Percentiles rank a stretch among this genome's conserved stretches.
phyloP scores from a whole-genome alignment of 2,797 vertebrate species.

The Tolypeutes matacus region DNA sequence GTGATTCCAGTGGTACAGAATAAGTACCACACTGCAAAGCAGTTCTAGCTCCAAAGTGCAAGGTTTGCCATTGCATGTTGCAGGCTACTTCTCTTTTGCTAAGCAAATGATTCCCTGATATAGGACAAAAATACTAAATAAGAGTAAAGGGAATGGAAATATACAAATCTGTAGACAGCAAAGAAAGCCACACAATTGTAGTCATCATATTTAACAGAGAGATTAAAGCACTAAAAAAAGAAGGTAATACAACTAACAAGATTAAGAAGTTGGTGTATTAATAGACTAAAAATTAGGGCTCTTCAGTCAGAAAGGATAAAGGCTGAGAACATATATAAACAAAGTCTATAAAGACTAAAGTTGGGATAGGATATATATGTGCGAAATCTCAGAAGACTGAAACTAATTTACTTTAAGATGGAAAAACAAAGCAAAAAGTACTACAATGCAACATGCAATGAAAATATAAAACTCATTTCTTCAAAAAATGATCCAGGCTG shows the following conservation, averaged over 20 bases:
- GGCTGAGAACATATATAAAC: neutral
- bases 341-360: slow-evolving; percentile 5
- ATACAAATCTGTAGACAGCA: neutral
- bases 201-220: neutral
- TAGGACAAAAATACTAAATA: neutral
- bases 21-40: neutral
- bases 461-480: slow-evolving; percentile 34
- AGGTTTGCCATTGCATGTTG: neutral
- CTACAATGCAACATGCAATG: neutral
- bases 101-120: neutral
- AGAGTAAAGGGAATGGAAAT: slow-evolving; percentile 1
- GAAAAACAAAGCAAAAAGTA: slow-evolving; percentile 31
- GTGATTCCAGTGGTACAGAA: neutral
- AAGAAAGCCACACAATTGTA: slow-evolving; percentile 1
- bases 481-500: neutral
- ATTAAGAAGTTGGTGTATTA: neutral
- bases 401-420: neutral
- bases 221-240: neutral
- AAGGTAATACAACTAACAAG: neutral
- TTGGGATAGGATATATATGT: neutral
- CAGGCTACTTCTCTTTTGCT: neutral
- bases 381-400: neutral
- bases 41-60: neutral
- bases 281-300: slow-evolving; percentile 18
- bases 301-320: slow-evolving; percentile 37